Conservation (phyloP, 2,113 vertebrate species). For the Solenodon paradoxus region DNA sequence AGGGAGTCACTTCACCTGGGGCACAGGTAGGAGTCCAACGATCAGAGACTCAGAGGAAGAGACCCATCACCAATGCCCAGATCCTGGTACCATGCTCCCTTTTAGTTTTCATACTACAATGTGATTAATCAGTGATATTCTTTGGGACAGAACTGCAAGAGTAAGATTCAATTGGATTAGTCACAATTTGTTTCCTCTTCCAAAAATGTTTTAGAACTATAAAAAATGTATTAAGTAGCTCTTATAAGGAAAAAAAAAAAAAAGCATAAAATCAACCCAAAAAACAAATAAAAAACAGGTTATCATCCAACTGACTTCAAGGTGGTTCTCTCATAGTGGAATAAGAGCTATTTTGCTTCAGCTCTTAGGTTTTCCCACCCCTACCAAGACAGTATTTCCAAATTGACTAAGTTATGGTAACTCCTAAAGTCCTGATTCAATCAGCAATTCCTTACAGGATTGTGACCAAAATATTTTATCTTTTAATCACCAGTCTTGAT, state of each 20-base stretch:
- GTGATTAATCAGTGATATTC: neutral
- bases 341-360: neutral
- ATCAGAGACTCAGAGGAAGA: neutral
- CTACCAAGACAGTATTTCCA: neutral
- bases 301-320: neutral
- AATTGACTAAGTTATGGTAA: neutral
- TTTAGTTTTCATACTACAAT: neutral
- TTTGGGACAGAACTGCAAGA: neutral
- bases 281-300: no score
- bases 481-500: neutral
- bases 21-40: neutral
- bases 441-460: neutral
- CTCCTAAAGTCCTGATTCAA: neutral
- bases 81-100: neutral
- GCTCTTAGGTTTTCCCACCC: neutral
- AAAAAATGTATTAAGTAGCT: neutral
- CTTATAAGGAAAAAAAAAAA: neutral
- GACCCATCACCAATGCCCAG: neutral
- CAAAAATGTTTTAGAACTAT: neutral
- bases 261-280: no score
- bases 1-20: neutral
- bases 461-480: neutral
- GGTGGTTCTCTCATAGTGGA: neutral
- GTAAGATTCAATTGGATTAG: neutral
- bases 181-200: neutral